phyloP scores from a whole-genome alignment of 2,113 vertebrate genomes.

The Loxodonta africana region DNA sequence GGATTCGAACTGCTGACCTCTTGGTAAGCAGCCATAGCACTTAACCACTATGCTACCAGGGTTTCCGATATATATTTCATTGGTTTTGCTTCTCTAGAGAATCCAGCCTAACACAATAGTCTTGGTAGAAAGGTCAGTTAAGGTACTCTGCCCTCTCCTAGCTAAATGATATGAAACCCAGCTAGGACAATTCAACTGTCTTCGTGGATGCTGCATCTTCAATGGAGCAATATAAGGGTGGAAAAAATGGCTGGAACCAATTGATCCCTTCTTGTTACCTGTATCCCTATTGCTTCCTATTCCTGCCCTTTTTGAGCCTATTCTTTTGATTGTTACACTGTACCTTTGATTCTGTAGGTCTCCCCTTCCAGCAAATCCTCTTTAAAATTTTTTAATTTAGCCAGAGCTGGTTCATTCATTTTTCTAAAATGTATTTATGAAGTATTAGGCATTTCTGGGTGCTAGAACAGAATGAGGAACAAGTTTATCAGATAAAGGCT shows the following conservation, averaged over 20 bases:
- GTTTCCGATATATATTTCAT: too few relatives aligned
- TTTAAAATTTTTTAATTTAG: background rate
- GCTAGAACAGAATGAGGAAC: background rate
- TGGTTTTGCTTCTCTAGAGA: too few relatives aligned
- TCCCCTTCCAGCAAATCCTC: background rate
- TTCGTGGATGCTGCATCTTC: background rate
- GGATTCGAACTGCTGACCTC: too few relatives aligned
- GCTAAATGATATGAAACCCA: background rate
- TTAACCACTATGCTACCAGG: too few relatives aligned
- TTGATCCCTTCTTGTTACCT: background rate
- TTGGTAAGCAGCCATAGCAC: too few relatives aligned
- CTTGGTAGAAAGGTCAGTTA: background rate
- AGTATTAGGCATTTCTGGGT: background rate
- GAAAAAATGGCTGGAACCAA: background rate
- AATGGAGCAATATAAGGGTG: background rate
- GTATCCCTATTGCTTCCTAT: background rate
- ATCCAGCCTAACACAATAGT: background rate
- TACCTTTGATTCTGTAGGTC: background rate
- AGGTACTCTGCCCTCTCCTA: background rate
- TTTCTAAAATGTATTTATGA: background rate
- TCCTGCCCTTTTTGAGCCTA: background rate
- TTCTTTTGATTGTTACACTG: background rate
- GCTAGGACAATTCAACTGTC: background rate
- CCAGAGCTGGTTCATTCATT: background rate
- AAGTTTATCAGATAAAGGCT: background rate